phyloP scores from a whole-genome alignment of 2,113 vertebrate genomes.

The Catharus minimus region DNA sequence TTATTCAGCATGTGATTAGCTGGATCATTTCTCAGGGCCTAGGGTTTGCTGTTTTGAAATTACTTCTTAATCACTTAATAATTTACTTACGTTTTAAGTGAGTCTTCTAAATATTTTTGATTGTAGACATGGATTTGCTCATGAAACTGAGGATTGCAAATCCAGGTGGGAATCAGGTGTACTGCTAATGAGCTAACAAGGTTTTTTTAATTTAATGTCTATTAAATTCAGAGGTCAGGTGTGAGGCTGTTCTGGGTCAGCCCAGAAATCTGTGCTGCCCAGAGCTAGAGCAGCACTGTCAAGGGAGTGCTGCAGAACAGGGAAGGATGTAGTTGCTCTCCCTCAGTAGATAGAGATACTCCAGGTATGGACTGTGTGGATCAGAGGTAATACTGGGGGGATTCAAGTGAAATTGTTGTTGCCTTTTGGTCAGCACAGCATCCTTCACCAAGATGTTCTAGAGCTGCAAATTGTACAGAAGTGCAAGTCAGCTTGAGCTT shows the following conservation, averaged over 20 bases:
- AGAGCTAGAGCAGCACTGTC: background rate
- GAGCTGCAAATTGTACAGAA: background rate
- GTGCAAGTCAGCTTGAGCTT: background rate
- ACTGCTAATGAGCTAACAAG: background rate
- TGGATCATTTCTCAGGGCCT: background rate
- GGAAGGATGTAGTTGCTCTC: background rate
- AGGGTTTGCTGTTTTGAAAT: background rate
- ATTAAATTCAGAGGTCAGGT: background rate
- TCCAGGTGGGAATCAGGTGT: background rate
- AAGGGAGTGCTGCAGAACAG: background rate
- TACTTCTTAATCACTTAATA: background rate
- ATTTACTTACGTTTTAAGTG: background rate
- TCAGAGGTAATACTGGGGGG: background rate
- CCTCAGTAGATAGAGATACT: background rate
- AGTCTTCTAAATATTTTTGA: background rate
- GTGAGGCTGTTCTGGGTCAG: background rate
- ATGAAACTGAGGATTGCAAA: background rate
- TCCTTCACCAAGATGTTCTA: background rate
- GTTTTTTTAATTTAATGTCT: background rate
- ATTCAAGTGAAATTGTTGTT: background rate
- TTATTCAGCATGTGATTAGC: slow-evolving; percentile 16
- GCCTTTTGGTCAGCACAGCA: background rate
- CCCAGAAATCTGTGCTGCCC: background rate
- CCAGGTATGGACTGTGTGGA: background rate
- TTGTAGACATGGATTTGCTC: background rate